Base-by-base conservation (phyloP, 2,888 invertebrate genomes). In the Phasia obesa region DNA sequence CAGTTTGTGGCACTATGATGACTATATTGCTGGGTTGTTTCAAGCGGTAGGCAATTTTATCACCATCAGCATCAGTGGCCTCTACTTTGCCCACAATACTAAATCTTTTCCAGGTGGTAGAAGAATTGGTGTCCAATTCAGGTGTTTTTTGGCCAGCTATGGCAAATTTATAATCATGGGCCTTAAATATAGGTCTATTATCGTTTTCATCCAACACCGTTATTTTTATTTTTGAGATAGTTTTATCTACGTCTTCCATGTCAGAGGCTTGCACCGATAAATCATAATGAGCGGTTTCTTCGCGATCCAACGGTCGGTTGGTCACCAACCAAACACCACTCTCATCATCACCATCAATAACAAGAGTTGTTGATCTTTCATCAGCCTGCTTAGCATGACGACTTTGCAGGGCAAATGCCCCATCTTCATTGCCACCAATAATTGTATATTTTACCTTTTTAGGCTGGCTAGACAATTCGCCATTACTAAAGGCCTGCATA, bases 1-100 rank as follows among this genome's bases (percentile, higher is more conserved):
- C 98, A 0, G 97, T 97, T 92, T 97, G 97, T 0, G 98, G 98
- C 3, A 98, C 97, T 85, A 98, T 96, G 15, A 97, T 96, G 51
- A 97, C 94, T 86, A 96, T 93, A 88, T 96, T 96, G 85, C 95
- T 96, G 13, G 96, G 96, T 3, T 95, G 94, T 73, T 94, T 93
- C 70, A 98, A 92, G 70, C 95, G 95, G 90, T 98, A 99, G 65
- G 96, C 96, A n/a, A 98, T 94, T 87, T 95, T 94, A 91, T 98
- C 97, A n/a, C 96, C 97, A 90, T 98, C 98, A 0, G 95, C 95
- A 90, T 98, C 98, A 70, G 93, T 94, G 0, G 98, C 98, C 84
- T 94, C 94, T 15, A 98, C 97, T 88, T 94, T 95, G 0, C 97
- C 98, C 83, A 98, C 94, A 38, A 95, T 95, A 1, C 95, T 93